phyloP scores from a whole-genome alignment of 2,113 vertebrate species.

The Cryptoleucopteryx plumbea region DNA sequence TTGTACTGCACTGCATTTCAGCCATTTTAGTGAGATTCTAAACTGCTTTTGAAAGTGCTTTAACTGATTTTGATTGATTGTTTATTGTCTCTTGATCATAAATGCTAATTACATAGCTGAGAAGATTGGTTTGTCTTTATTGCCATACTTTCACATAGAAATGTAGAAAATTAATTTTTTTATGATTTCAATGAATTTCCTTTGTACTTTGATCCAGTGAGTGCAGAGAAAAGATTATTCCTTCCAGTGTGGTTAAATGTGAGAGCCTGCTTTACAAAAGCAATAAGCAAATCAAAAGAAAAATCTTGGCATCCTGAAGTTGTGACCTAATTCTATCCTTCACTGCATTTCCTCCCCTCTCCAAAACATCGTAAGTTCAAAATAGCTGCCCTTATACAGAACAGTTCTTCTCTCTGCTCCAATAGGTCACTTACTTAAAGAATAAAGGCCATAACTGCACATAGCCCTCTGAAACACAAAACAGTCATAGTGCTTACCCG shows the following conservation, averaged over 20 bases:
- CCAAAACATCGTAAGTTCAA: background rate
- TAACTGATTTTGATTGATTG: constrained; percentile 36
- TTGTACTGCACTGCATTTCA: constrained; percentile 7
- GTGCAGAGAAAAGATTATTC: constrained; percentile 9
- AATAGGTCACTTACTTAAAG: background rate
- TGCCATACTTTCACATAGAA: constrained; percentile 5
- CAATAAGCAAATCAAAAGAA: background rate
- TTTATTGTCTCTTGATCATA: constrained; percentile 45
- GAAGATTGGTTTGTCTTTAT: constrained; percentile 32
- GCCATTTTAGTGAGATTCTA: background rate
- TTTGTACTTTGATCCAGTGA: constrained; percentile 25
- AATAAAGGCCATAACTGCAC: background rate
- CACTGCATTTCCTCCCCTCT: background rate
- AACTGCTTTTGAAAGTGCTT: constrained; percentile 42
- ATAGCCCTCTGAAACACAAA: background rate
- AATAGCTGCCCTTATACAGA: background rate
- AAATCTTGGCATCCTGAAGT: background rate
- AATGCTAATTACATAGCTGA: constrained; percentile 60
- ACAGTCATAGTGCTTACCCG: background rate
- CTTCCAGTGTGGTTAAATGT: background rate
- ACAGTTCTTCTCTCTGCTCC: background rate
- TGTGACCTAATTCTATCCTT: constrained; percentile 40
- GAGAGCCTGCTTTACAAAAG: background rate
- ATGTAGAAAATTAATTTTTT: background rate
- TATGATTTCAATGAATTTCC: constrained; percentile 14